Conservation (phyloP, 2,113 vertebrate genomes). For the Symphodus melops region DNA sequence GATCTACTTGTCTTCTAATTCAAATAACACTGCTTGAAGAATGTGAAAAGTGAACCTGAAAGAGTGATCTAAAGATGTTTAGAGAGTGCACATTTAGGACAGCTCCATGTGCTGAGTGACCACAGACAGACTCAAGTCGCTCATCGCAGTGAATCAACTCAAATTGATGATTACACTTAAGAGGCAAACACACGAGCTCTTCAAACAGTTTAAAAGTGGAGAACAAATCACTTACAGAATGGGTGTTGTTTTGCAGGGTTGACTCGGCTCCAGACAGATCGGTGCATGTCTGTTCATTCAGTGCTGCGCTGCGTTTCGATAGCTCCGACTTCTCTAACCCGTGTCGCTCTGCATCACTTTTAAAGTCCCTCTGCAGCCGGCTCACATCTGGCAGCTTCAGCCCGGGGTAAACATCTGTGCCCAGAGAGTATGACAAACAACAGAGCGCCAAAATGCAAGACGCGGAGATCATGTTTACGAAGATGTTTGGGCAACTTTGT, state of each 20-base stretch:
- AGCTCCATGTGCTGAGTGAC: slow-evolving; percentile 25
- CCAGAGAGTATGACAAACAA: slow-evolving; percentile 38
- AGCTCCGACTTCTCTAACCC: slow-evolving; percentile 39
- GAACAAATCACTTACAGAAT: slow-evolving; percentile 80
- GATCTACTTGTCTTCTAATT: background rate
- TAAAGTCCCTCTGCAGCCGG: slow-evolving; percentile 40
- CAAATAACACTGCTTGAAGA: background rate
- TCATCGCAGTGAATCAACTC: background rate
- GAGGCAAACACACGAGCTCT: too few species aligned
- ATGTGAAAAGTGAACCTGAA: background rate
- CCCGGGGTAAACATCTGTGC: slow-evolving; percentile 5
- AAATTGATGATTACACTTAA: background rate
- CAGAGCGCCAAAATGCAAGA: slow-evolving; percentile 50
- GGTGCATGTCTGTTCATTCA: slow-evolving; percentile 77
- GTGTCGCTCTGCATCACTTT: slow-evolving; percentile 51
- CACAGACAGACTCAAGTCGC: background rate
- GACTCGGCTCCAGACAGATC: slow-evolving; percentile 68
- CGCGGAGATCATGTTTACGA: slow-evolving; percentile 52
- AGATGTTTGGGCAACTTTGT: slow-evolving; percentile 10
- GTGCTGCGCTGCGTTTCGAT: slow-evolving; percentile 52
- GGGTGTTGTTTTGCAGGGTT: slow-evolving; percentile 84
- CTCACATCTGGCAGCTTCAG: background rate
- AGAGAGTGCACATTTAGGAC: slow-evolving; percentile 3
- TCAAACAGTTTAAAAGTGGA: background rate
- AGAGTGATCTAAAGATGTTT: background rate